A percentile compares a stretch with the other conserved stretches of the same genome.
Evolutionary conservation across 2,888 invertebrate species (phyloP).

Genomic region (Hyposoter didymator): DNA sequence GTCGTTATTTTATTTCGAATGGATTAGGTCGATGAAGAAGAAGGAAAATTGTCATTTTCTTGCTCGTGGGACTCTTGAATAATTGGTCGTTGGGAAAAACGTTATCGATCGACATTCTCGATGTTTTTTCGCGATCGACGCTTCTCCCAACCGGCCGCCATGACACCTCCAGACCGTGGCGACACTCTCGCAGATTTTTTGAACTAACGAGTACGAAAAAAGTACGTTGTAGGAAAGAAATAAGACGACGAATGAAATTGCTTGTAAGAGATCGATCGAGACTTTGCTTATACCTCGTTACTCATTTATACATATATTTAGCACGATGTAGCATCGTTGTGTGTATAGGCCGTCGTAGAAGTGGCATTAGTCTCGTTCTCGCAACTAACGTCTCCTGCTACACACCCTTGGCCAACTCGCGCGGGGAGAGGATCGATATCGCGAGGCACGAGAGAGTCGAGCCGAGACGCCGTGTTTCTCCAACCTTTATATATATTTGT

Average conservation of each 20-base stretch:
- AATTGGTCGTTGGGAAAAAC: no score
- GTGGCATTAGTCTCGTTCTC: slow-evolving; percentile 15
- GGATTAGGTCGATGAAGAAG: background rate
- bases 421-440: slow-evolving; percentile 60
- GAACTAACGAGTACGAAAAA: background rate
- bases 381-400: slow-evolving; percentile 9
- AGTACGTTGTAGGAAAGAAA: background rate
- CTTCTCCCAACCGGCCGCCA: background rate
- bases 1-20: background rate
- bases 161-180: background rate
- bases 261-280: background rate
- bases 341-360: background rate
- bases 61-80: no score
- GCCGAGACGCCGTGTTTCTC: slow-evolving; percentile 40
- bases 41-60: background rate
- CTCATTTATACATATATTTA: background rate
- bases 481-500: background rate
- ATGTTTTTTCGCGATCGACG: background rate
- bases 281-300: background rate
- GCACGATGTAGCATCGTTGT: background rate
- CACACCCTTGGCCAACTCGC: slow-evolving; percentile 39
- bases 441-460: slow-evolving; percentile 54
- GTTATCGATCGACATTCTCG: background rate
- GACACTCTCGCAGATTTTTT: background rate
- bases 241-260: background rate